phyloP scores from a whole-genome alignment of 2,888 invertebrate genomes.

The Drosophila greeni region DNA sequence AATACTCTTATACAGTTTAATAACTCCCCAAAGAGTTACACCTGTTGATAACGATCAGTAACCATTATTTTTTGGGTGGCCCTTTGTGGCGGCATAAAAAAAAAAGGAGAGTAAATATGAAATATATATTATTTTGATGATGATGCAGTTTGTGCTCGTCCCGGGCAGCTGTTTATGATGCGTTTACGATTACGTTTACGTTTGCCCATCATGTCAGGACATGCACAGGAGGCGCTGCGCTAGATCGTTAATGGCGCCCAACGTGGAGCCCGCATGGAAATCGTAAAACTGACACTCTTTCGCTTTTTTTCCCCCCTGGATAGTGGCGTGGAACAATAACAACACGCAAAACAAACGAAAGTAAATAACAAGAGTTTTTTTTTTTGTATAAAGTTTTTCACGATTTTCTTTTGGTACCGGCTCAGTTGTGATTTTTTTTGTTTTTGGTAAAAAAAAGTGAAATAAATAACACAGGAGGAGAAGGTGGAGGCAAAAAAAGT shows the following conservation, averaged over 20 bases:
- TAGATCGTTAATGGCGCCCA: conserved; percentile 54
- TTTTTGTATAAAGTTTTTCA: conserved; percentile 17
- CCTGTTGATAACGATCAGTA: conserved; percentile 25
- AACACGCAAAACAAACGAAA: conserved; percentile 32
- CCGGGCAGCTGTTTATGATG: conserved; percentile 65
- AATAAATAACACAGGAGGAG: conserved; percentile 8
- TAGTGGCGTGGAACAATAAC: conserved; percentile 41
- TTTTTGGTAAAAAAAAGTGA: conserved; percentile 18
- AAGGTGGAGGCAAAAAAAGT: conserved; percentile 21
- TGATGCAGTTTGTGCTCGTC: conserved; percentile 14
- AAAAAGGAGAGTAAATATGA: conserved; percentile 12
- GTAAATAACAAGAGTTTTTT: conserved; percentile 26
- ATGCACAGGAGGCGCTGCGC: conserved; percentile 35
- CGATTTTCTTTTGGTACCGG: conserved; percentile 4
- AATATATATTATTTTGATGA: conserved; percentile 33
- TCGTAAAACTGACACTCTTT: conserved; percentile 57
- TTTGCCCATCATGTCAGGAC: conserved; percentile 43
- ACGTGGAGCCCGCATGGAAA: conserved; percentile 29
- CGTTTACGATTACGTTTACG: conserved; percentile 50
- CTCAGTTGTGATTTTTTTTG: conserved; percentile 17
- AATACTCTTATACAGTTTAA: no score
- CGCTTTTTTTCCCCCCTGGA: conserved; percentile 14
- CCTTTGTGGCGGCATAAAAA: conserved; percentile 10
- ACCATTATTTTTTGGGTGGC: conserved; percentile 22
- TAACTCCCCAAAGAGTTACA: neutral